phyloP scores from a whole-genome alignment of 1,140 invertebrate species.

The Lepidurus arcticus region DNA sequence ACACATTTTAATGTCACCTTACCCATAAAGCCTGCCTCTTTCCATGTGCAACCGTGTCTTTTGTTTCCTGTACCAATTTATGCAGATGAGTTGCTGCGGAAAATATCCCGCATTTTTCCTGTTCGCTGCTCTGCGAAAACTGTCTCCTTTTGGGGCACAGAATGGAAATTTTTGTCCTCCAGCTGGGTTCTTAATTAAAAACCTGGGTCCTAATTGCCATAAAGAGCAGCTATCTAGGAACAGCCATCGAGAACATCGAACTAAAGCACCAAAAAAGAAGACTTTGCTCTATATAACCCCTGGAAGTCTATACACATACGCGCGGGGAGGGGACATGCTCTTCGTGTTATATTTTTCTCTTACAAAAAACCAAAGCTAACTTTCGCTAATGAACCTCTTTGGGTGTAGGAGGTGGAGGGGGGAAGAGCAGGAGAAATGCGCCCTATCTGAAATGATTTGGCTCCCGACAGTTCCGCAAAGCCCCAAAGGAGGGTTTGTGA shows the following conservation, averaged over 20 bases:
- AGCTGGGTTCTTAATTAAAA: conserved; percentile 19
- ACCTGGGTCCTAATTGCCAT: conserved; percentile 19
- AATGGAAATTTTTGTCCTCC: conserved; percentile 12
- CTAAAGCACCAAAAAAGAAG: not conserved
- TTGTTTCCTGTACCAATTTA: conserved; percentile 13
- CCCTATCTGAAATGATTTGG: not conserved
- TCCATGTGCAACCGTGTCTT: not conserved
- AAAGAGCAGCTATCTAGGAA: conserved; percentile 4
- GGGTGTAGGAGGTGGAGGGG: not conserved
- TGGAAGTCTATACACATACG: too few species aligned
- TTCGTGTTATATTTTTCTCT: not conserved
- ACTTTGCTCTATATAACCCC: not conserved
- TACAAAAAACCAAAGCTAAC: conserved; percentile 12
- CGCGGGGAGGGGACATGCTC: not conserved
- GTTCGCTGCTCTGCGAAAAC: not conserved
- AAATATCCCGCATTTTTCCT: not conserved
- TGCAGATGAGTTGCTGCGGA: conserved; percentile 9
- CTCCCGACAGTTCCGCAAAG: not conserved
- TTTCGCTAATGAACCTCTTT: conserved; percentile 19
- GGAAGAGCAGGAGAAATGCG: not conserved
- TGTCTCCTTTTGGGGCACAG: not conserved
- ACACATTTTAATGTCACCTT: not conserved
- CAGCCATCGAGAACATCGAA: not conserved
- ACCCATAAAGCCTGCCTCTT: not conserved
- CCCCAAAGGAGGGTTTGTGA: not conserved